phyloP scores from a whole-genome alignment of 2,797 vertebrate genomes.

The Enteromius viviparus region DNA sequence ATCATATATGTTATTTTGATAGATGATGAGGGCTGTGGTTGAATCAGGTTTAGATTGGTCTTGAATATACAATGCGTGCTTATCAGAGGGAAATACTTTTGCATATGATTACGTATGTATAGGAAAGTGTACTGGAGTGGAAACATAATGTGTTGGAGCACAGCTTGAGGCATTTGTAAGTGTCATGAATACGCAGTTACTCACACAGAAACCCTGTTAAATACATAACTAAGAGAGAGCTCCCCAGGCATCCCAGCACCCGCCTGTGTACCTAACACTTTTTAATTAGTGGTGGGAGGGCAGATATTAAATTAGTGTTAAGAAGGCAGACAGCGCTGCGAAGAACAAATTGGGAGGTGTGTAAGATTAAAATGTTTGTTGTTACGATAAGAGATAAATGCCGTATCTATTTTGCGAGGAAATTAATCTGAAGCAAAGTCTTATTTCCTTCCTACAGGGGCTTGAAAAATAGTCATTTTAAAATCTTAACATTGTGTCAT shows the following conservation, averaged over 20 bases:
- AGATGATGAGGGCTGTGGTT: background rate
- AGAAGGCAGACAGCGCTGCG: background rate
- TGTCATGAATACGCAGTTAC: constrained; percentile 39
- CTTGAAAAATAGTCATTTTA: background rate
- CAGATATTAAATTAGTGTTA: constrained; percentile 44
- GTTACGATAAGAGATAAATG: constrained; percentile 16
- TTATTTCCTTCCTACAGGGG: background rate
- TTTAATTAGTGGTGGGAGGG: constrained; percentile 46
- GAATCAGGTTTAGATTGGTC: constrained; percentile 16
- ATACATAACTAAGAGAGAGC: constrained; percentile 25
- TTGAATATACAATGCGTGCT: constrained; percentile 11
- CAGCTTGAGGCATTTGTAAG: constrained; percentile 34
- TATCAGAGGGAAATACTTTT: constrained; percentile 29
- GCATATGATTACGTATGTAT: constrained; percentile 28
- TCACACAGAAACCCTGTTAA: constrained; percentile 18
- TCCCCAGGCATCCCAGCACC: constrained; percentile 33
- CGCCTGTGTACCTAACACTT: constrained; percentile 34
- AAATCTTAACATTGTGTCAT: background rate
- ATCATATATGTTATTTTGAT: background rate
- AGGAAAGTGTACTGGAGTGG: constrained; percentile 25
- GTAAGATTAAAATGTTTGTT: constrained; percentile 22
- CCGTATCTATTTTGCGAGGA: background rate
- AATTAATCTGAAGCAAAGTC: background rate
- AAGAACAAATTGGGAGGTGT: constrained; percentile 29
- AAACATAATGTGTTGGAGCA: constrained; percentile 40